A percentile compares a stretch with the other conserved stretches of the same genome.
Evolutionary conservation across 2,113 vertebrate species (phyloP).

Genomic region (Pterocles gutturalis): DNA sequence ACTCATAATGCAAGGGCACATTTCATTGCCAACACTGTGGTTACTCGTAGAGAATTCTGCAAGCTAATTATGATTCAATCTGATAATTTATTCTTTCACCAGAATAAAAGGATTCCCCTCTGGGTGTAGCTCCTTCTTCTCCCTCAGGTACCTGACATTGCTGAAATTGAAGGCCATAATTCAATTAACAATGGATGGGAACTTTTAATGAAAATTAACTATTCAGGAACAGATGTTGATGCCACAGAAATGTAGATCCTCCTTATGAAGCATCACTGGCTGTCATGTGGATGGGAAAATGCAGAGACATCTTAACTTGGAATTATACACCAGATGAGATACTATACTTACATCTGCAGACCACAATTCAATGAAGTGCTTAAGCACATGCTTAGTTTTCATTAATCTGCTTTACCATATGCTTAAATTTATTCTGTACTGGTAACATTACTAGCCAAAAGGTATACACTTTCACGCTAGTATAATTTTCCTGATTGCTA

Average conservation of each 20-base stretch:
- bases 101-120: constrained; percentile 10
- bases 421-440: background rate
- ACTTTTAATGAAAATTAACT: constrained; percentile 15
- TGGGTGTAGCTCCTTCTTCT: constrained; percentile 3
- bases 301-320: constrained; percentile 1
- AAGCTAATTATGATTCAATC: constrained; percentile 8
- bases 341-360: background rate
- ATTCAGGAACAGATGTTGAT: constrained; percentile 20
- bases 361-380: background rate
- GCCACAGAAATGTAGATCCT: background rate
- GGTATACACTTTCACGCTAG: background rate
- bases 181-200: background rate
- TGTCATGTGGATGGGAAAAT: background rate
- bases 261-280: background rate
- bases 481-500: background rate
- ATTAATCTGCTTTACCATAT: background rate
- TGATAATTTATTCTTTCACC: constrained; percentile 24
- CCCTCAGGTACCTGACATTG: background rate
- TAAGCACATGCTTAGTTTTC: background rate
- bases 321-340: background rate
- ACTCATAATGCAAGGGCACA: background rate
- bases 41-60: background rate
- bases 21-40: background rate
- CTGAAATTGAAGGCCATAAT: constrained; percentile 38
- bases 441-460: background rate